These are phyloP conservation scores for Conchocele bisecta DNA, from an alignment of 2,888 invertebrate genomes.

Conservation along the genomic window DNA sequence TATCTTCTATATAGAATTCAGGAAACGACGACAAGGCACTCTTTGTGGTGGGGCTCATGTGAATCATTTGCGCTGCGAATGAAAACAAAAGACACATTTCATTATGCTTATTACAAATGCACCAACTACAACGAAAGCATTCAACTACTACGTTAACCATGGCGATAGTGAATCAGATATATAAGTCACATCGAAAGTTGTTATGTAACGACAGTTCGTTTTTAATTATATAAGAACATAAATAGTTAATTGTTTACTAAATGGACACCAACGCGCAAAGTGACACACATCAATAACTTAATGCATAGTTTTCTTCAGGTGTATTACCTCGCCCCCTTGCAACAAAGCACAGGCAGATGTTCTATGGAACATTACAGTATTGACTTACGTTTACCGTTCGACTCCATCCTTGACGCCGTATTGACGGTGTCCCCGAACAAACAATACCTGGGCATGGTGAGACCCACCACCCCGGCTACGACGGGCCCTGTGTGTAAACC, in stretches of 20 bases:
- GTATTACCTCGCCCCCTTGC: no score
- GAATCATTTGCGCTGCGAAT: conserved; percentile 70
- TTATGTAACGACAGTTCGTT: no score
- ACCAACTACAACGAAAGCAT: no score
- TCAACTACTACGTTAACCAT: no score
- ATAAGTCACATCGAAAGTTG: no score
- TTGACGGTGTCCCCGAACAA: conserved; percentile 73
- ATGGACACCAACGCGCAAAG: background rate
- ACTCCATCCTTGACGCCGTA: conserved; percentile 69
- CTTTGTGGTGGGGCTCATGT: conserved; percentile 65
- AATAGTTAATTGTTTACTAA: background rate
- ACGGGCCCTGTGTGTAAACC: conserved; percentile 72
- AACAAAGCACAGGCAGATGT: no score
- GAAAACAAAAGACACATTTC: background rate
- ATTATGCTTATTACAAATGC: background rate
- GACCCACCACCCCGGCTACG: conserved; percentile 75
- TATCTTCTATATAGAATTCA: conserved; percentile 60
- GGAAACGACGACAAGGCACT: conserved; percentile 54
- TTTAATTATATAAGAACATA: background rate
- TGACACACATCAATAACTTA: no score
- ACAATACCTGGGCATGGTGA: conserved; percentile 75
- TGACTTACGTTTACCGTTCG: conserved; percentile 68
- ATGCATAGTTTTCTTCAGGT: no score
- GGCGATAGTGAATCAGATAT: no score
- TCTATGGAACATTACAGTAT: background rate